These are phyloP conservation scores for Hippocampus zosterae DNA, from an alignment of 2,113 vertebrate species.

Conservation along the genomic window DNA sequence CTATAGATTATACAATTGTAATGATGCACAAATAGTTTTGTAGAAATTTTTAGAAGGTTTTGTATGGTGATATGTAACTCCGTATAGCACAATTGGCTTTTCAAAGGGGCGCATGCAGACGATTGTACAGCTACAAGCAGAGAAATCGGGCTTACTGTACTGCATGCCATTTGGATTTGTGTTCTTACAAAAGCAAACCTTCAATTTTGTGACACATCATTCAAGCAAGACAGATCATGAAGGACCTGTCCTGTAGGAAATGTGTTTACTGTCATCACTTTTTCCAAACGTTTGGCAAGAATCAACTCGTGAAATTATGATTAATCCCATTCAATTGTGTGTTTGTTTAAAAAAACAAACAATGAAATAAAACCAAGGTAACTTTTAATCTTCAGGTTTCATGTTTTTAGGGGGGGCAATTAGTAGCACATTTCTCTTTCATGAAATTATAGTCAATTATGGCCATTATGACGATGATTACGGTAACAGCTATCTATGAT, in stretches of 20 bases:
- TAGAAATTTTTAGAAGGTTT: too few species aligned
- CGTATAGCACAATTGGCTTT: neutral
- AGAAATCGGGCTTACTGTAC: neutral
- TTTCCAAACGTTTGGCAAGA: neutral
- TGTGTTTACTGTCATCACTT: neutral
- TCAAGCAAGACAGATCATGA: neutral
- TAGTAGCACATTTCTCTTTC: neutral
- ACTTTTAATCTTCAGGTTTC: neutral
- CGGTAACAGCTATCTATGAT: neutral
- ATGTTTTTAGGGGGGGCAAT: neutral
- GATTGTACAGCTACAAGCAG: neutral
- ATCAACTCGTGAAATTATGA: neutral
- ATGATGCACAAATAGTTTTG: too few species aligned
- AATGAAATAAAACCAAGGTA: neutral
- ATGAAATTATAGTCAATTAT: conserved; percentile 3
- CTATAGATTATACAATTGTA: too few species aligned
- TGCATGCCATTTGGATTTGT: neutral
- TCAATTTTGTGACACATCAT: neutral
- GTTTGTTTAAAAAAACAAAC: neutral
- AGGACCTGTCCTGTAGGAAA: neutral
- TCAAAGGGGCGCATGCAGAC: neutral
- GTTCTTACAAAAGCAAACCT: neutral
- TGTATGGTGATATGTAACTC: neutral
- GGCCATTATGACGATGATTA: conserved; percentile 2
- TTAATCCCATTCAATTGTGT: neutral